These are phyloP conservation scores for Lasioglossum figueresi DNA, from an alignment of 2,888 invertebrate genomes.

Conservation along the genomic window DNA sequence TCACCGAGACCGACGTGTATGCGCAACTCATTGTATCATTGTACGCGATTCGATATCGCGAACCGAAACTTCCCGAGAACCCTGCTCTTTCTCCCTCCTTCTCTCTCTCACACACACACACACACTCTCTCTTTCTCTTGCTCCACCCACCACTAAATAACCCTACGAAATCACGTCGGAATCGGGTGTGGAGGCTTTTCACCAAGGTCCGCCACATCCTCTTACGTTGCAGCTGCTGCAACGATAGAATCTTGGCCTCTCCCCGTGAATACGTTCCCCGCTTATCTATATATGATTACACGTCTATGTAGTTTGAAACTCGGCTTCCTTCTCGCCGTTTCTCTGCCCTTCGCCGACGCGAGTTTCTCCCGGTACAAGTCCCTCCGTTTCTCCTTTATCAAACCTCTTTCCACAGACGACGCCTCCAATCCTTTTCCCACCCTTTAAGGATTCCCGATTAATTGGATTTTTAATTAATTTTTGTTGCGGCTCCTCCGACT, in stretches of 20 bases:
- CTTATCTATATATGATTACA: conserved; percentile 68
- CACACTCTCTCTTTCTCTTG: not conserved
- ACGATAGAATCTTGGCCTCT: conserved; percentile 65
- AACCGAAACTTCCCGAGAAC: conserved; percentile 34
- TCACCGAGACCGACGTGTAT: conserved; percentile 16
- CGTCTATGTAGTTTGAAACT: conserved; percentile 62
- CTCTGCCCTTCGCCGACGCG: conserved; percentile 11
- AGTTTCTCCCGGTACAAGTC: conserved; percentile 20
- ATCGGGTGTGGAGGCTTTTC: conserved; percentile 56
- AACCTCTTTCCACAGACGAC: conserved; percentile 22
- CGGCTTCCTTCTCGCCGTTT: conserved; percentile 35
- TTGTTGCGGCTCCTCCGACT: not conserved
- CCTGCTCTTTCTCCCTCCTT: not conserved
- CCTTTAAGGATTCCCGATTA: conserved; percentile 1
- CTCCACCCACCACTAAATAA: conserved; percentile 48
- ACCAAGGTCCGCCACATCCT: conserved; percentile 57
- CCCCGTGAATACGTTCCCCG: conserved; percentile 48
- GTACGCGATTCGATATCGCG: conserved; percentile 48
- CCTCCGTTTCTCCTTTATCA: conserved; percentile 30
- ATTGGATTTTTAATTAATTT: conserved; percentile 13
- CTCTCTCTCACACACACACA: no score
- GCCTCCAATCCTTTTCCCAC: conserved; percentile 17
- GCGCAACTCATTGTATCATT: conserved; percentile 45
- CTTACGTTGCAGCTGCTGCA: conserved; percentile 62
- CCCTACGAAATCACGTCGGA: conserved; percentile 45